Conservation (phyloP, 2,797 vertebrate genomes). For the Trematomus bernacchii region DNA sequence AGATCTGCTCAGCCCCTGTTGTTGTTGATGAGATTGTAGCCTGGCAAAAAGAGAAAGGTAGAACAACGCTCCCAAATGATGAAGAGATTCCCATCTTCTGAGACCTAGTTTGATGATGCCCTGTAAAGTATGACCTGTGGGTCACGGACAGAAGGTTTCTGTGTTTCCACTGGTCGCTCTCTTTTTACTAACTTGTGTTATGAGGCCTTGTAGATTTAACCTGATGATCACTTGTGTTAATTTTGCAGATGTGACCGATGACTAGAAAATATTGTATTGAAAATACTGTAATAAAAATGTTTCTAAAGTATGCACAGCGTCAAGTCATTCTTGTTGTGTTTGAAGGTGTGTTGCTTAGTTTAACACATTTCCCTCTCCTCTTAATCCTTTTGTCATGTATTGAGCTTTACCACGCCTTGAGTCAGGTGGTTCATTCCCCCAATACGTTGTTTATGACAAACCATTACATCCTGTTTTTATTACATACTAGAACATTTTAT, state of each 20-base stretch:
- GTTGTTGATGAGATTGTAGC: background rate
- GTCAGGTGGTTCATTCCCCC: no score
- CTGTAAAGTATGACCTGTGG: conserved; percentile 15
- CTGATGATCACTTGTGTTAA: conserved; percentile 19
- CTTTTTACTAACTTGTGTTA: conserved; percentile 37
- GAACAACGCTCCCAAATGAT: conserved; percentile 23
- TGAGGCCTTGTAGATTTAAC: conserved; percentile 56
- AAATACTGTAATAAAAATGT: conserved; percentile 59
- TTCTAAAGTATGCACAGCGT: conserved; percentile 1
- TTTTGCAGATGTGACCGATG: conserved; percentile 45
- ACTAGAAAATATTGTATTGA: background rate
- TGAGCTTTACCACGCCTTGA: background rate
- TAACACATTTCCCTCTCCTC: background rate
- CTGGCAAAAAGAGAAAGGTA: background rate
- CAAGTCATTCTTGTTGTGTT: background rate
- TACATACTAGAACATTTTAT: no score
- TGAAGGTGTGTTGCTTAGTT: background rate
- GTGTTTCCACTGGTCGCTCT: conserved; percentile 2
- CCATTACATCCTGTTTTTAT: no score
- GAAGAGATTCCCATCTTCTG: background rate
- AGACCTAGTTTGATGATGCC: background rate
- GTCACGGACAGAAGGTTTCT: conserved; percentile 27
- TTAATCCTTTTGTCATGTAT: background rate
- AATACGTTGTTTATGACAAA: no score
- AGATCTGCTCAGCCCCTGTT: background rate